phyloP scores from a whole-genome alignment of 2,888 invertebrate genomes.

The Prionchulus punctatus region DNA sequence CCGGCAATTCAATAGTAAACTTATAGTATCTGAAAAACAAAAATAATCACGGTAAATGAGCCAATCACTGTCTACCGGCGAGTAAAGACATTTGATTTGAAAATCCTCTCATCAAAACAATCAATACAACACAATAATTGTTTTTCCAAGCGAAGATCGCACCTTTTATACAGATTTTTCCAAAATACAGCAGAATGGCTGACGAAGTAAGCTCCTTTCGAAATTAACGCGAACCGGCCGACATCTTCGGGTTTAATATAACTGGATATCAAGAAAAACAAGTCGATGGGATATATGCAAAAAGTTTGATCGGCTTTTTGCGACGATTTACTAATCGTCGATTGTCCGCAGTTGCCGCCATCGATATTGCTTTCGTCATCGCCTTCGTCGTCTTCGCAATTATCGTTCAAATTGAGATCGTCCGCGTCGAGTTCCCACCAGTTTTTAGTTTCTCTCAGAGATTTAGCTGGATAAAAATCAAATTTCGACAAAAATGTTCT shows the following conservation, averaged over 20 bases:
- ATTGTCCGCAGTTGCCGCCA: background rate
- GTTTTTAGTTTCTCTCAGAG: background rate
- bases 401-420: background rate
- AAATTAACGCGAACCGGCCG: background rate
- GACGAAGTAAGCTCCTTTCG: background rate
- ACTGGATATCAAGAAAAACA: background rate
- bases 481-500: no score
- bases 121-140: no score
- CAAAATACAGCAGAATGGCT: background rate
- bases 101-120: no score
- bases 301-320: background rate
- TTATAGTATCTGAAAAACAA: no score
- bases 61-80: no score
- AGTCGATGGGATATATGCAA: background rate
- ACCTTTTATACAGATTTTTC: background rate
- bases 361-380: background rate
- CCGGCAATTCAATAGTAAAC: background rate
- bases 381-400: background rate
- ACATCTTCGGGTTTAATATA: background rate
- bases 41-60: no score
- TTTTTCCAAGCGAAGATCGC: background rate
- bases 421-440: background rate
- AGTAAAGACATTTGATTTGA: no score
- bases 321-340: background rate
- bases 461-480: no score